These are phyloP conservation scores for Nothura maculosa DNA, from an alignment of 2,797 vertebrate species.

Conservation along the genomic window DNA sequence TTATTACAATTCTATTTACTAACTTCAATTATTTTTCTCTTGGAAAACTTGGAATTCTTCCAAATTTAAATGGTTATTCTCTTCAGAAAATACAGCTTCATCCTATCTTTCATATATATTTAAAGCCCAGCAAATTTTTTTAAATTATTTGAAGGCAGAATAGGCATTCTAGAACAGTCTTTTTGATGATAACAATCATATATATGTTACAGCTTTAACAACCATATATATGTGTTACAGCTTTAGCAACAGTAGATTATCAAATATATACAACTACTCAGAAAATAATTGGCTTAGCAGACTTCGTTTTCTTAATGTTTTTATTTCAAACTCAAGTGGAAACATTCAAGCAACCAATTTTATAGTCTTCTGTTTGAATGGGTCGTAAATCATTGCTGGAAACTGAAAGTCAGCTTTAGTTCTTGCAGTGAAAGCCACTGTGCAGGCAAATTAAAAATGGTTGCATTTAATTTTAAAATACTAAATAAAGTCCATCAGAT, in stretches of 20 bases:
- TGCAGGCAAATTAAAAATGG: neutral
- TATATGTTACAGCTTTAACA: no score
- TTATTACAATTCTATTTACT: neutral
- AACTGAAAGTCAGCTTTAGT: constrained; percentile 3
- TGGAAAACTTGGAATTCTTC: neutral
- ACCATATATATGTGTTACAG: neutral
- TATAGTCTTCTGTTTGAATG: constrained; percentile 52
- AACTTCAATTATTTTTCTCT: constrained; percentile 16
- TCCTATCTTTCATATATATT: neutral
- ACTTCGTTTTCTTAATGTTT: constrained; percentile 35
- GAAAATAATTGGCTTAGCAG: constrained; percentile 16
- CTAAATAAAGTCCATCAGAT: constrained; percentile 17
- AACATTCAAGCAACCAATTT: constrained; percentile 22
- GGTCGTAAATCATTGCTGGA: constrained; percentile 24
- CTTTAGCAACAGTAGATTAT: constrained; percentile 9
- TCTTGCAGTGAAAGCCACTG: constrained; percentile 41
- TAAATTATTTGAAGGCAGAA: neutral
- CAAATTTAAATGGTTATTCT: neutral
- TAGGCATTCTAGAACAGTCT: neutral
- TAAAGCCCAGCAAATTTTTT: neutral
- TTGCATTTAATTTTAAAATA: constrained; percentile 67
- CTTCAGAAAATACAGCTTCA: neutral
- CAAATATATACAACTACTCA: constrained; percentile 13
- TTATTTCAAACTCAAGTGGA: constrained; percentile 33
- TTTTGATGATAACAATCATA: neutral